phyloP scores from a whole-genome alignment of 2,797 vertebrate genomes.

The Artibeus jamaicensis region DNA sequence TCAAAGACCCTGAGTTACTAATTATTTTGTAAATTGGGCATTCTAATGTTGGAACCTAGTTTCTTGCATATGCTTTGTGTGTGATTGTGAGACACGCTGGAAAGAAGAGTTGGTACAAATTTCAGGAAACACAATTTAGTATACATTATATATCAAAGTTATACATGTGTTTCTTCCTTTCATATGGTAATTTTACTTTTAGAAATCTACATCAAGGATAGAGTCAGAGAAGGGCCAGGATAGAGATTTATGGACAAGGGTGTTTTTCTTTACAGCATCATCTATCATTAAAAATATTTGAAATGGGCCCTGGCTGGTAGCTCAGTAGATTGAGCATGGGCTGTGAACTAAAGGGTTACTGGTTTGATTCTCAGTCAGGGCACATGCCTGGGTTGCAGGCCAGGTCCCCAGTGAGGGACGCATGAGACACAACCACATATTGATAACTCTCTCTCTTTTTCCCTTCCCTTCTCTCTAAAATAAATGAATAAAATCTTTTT shows the following conservation, averaged over 20 bases:
- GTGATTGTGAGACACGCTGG: neutral
- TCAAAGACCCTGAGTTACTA: neutral
- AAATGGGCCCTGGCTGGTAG: neutral
- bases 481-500: no score
- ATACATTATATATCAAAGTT: neutral
- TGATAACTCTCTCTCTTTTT: no score
- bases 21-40: neutral
- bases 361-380: no score
- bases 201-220: neutral
- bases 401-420: no score
- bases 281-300: neutral
- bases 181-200: neutral
- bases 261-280: neutral
- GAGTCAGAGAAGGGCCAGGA: neutral
- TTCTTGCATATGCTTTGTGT: neutral
- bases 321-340: no score
- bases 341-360: no score
- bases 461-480: no score
- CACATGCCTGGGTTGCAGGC: no score
- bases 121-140: neutral
- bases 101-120: neutral
- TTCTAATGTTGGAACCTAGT: neutral
- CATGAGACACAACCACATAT: no score
- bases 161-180: neutral
- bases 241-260: neutral